Conservation (phyloP, 2,113 vertebrate species). For the Barnardius zonarius region DNA sequence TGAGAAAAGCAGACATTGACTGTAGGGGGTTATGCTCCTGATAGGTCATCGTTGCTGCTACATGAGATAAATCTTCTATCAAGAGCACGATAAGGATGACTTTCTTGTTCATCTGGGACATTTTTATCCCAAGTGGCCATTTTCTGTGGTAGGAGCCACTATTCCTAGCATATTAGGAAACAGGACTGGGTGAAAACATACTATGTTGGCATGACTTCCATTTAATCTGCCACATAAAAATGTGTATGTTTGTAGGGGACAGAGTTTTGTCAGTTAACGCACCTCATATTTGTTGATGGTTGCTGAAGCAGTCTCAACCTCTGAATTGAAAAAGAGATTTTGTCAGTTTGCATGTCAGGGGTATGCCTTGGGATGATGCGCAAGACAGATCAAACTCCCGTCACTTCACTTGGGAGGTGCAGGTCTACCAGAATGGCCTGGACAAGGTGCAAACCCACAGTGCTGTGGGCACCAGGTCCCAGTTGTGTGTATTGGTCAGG, state of each 20-base stretch:
- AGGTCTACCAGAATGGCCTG: constrained; percentile 16
- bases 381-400: not conserved
- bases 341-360: not conserved
- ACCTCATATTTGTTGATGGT: constrained; percentile 15
- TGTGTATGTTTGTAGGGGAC: not conserved
- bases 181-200: constrained; percentile 33
- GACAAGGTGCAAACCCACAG: not conserved
- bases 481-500: not conserved
- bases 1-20: constrained; percentile 49
- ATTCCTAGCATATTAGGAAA: constrained; percentile 49
- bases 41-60: constrained; percentile 16
- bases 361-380: not conserved
- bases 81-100: constrained; percentile 46
- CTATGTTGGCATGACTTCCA: constrained; percentile 30
- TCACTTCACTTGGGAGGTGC: not conserved
- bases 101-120: constrained; percentile 53
- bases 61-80: constrained; percentile 3
- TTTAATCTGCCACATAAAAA: constrained; percentile 32
- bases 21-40: constrained; percentile 36
- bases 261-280: not conserved
- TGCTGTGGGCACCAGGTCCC: not conserved
- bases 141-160: not conserved
- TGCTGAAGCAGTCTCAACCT: constrained; percentile 13
- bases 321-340: constrained; percentile 26
- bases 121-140: constrained; percentile 48